A percentile compares a stretch with the other conserved stretches of the same genome.
phyloP scores from a whole-genome alignment of 1,140 invertebrate genomes.

The Antheraea mylitta region DNA sequence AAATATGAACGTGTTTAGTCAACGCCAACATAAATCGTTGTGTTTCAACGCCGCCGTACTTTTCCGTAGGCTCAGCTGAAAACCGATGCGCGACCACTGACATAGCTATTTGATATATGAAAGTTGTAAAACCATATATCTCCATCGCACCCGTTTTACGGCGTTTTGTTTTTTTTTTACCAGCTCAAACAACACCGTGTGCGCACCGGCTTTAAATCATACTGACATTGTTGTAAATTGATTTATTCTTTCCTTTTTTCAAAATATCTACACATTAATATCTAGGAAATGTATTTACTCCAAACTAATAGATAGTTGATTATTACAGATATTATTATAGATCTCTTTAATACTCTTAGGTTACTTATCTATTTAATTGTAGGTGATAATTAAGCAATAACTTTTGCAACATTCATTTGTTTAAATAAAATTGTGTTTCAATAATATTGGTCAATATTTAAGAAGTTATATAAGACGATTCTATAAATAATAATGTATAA shows the following conservation, averaged over 20 bases:
- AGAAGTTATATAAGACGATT: too few relatives aligned
- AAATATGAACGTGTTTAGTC: not conserved
- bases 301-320: too few relatives aligned
- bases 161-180: slow-evolving; percentile 46
- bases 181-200: slow-evolving; percentile 43
- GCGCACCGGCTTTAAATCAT: slow-evolving; percentile 52
- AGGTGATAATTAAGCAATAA: too few relatives aligned
- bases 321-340: too few relatives aligned
- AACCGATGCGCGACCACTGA: slow-evolving; percentile 39
- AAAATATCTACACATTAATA: too few relatives aligned
- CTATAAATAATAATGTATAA: too few relatives aligned
- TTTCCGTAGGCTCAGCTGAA: slow-evolving; percentile 8
- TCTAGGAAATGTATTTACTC: too few relatives aligned
- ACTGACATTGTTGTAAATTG: slow-evolving; percentile 11
- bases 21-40: not conserved
- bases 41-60: not conserved
- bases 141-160: slow-evolving; percentile 49
- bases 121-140: slow-evolving; percentile 64
- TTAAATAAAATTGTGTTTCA: too few relatives aligned
- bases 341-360: too few relatives aligned
- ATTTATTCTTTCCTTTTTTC: not conserved
- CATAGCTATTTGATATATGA: slow-evolving; percentile 64
- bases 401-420: too few relatives aligned
- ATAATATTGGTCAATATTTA: too few relatives aligned
- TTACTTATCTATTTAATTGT: too few relatives aligned